Evolutionary conservation across 2,113 vertebrate genomes (phyloP).

Genomic region (Dasyprocta punctata): DNA sequence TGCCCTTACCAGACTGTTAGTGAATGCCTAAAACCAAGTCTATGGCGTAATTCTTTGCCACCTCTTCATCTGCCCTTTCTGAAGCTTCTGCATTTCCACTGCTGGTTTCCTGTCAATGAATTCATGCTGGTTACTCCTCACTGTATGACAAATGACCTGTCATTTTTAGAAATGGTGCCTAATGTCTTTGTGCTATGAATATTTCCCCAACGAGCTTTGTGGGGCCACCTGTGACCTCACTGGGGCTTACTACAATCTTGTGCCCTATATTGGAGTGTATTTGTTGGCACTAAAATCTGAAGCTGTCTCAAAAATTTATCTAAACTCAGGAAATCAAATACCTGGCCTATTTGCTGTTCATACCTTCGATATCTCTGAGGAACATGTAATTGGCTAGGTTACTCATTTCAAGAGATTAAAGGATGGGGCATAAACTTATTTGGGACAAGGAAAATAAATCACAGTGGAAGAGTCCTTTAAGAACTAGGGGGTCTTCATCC

Average conservation of each 20-base stretch:
- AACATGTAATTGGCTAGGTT: not conserved
- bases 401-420: conserved; percentile 46
- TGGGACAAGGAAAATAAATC: conserved; percentile 40
- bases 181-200: not conserved
- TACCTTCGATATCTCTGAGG: not conserved
- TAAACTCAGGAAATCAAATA: conserved; percentile 34
- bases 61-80: not conserved
- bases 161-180: conserved; percentile 21
- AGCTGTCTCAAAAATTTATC: conserved; percentile 22
- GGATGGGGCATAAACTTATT: not conserved
- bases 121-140: not conserved
- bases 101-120: not conserved
- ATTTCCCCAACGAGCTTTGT: not conserved
- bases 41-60: not conserved
- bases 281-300: conserved; percentile 20
- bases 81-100: not conserved
- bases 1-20: not conserved
- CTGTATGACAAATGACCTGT: conserved; percentile 8
- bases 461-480: not conserved
- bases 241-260: not conserved
- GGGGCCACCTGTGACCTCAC: not conserved
- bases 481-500: not conserved
- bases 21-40: not conserved
- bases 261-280: not conserved
- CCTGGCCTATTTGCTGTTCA: conserved; percentile 35